Conservation (phyloP, 2,888 invertebrate species). For the Caenorhabditis plicata region DNA sequence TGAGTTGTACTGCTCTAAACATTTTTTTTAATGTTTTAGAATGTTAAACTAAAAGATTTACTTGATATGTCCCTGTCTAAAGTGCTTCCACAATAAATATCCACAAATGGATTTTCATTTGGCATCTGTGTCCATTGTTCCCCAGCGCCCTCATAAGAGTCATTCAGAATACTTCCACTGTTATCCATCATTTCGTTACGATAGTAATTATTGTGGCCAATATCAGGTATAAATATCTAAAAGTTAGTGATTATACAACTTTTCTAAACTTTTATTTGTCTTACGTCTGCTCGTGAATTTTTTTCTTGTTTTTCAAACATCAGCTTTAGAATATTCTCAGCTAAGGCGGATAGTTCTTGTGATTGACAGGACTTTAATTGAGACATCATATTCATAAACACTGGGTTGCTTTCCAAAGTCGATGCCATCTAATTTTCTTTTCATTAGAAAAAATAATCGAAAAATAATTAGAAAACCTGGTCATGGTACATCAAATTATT, state of each 20-base stretch:
- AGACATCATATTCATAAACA: conserved; percentile 13
- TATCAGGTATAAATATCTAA: too few species aligned
- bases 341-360: conserved; percentile 19
- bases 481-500: conserved; percentile 30
- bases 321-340: conserved; percentile 23
- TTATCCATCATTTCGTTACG: conserved; percentile 4
- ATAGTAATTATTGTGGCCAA: too few species aligned
- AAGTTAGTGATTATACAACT: too few species aligned
- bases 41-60: neutral
- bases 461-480: conserved; percentile 1
- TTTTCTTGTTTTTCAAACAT: conserved; percentile 22
- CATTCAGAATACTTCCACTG: neutral
- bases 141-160: conserved; percentile 16
- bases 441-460: neutral
- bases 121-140: conserved; percentile 26
- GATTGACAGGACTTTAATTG: conserved; percentile 15
- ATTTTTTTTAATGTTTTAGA: neutral
- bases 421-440: conserved; percentile 19
- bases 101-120: conserved; percentile 10
- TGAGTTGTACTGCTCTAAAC: conserved; percentile 27
- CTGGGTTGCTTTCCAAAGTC: conserved; percentile 15
- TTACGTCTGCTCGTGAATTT: conserved; percentile 5
- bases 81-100: conserved; percentile 12
- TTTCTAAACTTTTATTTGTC: too few species aligned
- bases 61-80: conserved; percentile 20